Conservation (phyloP, 2,888 invertebrate species). For the Eupelmus urozonus region DNA sequence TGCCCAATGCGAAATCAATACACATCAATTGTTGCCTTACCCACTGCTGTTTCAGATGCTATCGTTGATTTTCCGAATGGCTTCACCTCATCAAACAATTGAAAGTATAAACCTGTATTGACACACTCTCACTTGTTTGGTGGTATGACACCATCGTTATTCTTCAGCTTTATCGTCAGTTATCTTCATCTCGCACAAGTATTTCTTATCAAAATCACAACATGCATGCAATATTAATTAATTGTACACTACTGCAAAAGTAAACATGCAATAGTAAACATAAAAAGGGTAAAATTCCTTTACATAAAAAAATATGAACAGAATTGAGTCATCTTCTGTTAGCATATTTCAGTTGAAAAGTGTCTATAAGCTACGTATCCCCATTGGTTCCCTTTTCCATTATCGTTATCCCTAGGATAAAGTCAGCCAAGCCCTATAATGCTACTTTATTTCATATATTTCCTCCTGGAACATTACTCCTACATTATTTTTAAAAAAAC, state of each 20-base stretch:
- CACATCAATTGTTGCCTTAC: constrained; percentile 53
- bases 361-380: constrained; percentile 15
- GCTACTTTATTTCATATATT: constrained; percentile 42
- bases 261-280: neutral
- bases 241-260: neutral
- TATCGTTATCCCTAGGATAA: constrained; percentile 71
- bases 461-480: no score
- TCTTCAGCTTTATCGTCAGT: constrained; percentile 20
- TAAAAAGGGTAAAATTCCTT: neutral
- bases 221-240: neutral
- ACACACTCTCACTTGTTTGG: constrained; percentile 78
- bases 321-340: constrained; percentile 8
- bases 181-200: constrained; percentile 1
- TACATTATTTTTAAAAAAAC: neutral
- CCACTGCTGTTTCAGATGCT: constrained; percentile 18
- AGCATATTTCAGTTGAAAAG: constrained; percentile 6
- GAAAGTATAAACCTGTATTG: constrained; percentile 77
- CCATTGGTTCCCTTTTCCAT: constrained; percentile 65
- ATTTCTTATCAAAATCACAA: neutral
- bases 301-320: neutral
- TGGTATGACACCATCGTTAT: constrained; percentile 75
- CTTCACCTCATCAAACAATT: constrained; percentile 78
- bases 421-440: constrained; percentile 60
- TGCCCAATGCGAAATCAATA: constrained; percentile 41
- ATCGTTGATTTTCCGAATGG: constrained; percentile 68